Conservation (phyloP, 2,888 invertebrate species). For the Prosopocoilus inquinatus region DNA sequence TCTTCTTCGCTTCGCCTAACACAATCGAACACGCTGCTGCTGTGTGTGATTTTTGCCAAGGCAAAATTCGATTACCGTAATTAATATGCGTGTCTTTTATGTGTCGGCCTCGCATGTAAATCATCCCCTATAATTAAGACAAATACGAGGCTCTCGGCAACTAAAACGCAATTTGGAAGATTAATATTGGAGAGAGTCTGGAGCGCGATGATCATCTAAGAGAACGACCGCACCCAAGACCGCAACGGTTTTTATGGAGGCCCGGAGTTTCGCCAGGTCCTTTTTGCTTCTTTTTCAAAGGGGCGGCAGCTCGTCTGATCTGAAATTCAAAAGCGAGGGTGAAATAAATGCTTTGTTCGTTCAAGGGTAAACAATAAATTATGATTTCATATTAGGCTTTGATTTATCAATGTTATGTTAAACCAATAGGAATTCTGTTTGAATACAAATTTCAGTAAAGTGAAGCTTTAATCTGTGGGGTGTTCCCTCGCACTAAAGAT, state of each 20-base stretch:
- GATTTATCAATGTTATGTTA: too few species aligned
- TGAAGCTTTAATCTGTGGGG: too few species aligned
- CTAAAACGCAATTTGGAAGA: constrained; percentile 44
- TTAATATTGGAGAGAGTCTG: constrained; percentile 36
- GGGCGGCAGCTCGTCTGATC: background rate
- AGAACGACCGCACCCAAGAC: constrained; percentile 26
- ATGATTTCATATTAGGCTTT: too few species aligned
- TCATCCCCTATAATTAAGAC: constrained; percentile 43
- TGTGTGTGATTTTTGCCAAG: background rate
- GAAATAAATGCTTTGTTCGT: too few species aligned
- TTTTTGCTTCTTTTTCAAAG: background rate
- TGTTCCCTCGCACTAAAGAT: too few species aligned
- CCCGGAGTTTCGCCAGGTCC: constrained; percentile 10
- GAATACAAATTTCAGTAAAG: too few species aligned
- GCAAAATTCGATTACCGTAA: constrained; percentile 1
- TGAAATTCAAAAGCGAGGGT: background rate
- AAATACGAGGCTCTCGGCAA: constrained; percentile 40
- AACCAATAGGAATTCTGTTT: too few species aligned
- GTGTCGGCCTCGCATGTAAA: constrained; percentile 30
- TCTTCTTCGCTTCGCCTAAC: background rate
- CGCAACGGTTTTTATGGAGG: constrained; percentile 23
- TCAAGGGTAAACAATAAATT: too few species aligned
- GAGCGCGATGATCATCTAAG: constrained; percentile 35
- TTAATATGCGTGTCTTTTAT: constrained; percentile 1
- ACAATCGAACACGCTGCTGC: background rate